These are phyloP conservation scores for Pogonomyrmex californicus DNA, from an alignment of 1,140 invertebrate genomes.

Conservation along the genomic window DNA sequence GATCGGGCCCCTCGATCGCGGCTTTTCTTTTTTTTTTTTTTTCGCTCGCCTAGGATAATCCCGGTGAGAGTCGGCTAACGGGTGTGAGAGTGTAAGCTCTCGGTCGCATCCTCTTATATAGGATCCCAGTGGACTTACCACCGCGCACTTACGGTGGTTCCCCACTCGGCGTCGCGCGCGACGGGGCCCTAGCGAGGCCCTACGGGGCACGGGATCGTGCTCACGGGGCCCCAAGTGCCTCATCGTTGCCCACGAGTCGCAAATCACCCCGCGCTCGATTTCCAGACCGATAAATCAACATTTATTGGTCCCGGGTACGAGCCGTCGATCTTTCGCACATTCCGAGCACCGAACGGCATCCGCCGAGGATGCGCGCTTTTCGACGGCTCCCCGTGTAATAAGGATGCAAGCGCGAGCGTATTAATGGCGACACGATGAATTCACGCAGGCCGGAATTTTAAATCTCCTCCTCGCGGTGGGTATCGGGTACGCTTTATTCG, in stretches of 20 bases:
- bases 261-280: conserved; percentile 85
- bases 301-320: conserved; percentile 80
- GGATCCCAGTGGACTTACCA: conserved; percentile 66
- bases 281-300: conserved; percentile 84
- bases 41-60: conserved; percentile 55
- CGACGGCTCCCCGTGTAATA: conserved; percentile 7
- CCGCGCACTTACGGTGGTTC: conserved; percentile 66
- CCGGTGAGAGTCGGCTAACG: conserved; percentile 66
- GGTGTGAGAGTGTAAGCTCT: conserved; percentile 79
- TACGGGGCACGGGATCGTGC: conserved; percentile 47
- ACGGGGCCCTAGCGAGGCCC: conserved; percentile 48
- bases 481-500: neutral
- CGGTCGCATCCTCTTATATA: conserved; percentile 83
- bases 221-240: conserved; percentile 38
- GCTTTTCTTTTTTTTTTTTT: conserved; percentile 31
- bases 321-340: conserved; percentile 68
- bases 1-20: conserved; percentile 9
- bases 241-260: conserved; percentile 74
- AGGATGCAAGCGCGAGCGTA: conserved; percentile 24
- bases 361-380: conserved; percentile 36
- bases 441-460: conserved; percentile 14
- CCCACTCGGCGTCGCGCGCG: conserved; percentile 61
- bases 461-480: conserved; percentile 1
- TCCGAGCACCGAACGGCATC: conserved; percentile 10
- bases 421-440: conserved; percentile 29